phyloP scores from a whole-genome alignment of 2,888 invertebrate species.

The Scaptomyza tumidula region DNA sequence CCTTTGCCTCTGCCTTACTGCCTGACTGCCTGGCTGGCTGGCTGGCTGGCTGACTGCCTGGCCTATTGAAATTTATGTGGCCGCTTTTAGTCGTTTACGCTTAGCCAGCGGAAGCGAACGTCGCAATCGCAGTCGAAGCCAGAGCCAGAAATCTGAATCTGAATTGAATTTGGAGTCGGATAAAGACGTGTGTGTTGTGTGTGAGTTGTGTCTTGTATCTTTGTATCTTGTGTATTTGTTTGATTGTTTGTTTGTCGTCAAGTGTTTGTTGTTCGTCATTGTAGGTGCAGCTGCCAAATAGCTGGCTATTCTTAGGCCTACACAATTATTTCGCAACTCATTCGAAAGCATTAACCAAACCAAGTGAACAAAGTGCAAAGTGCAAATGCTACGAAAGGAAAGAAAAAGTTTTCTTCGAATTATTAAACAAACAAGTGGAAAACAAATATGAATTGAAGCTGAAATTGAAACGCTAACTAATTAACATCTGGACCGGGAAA shows the following conservation, averaged over 20 bases:
- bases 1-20: constrained; percentile 5
- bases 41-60: constrained; percentile 49
- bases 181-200: constrained; percentile 29
- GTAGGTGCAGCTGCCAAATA: constrained; percentile 42
- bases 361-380: constrained; percentile 11
- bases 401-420: not conserved
- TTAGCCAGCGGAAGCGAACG: constrained; percentile 80
- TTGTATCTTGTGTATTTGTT: constrained; percentile 13
- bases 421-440: not conserved
- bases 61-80: constrained; percentile 82
- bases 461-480: constrained; percentile 13
- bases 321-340: constrained; percentile 33
- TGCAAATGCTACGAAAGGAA: constrained; percentile 3
- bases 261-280: constrained; percentile 8
- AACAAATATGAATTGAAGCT: not conserved
- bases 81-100: constrained; percentile 80
- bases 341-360: constrained; percentile 12
- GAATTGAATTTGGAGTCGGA: constrained; percentile 16
- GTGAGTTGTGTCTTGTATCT: constrained; percentile 3
- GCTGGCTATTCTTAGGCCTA: constrained; percentile 6
- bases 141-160: constrained; percentile 31
- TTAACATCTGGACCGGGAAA: constrained; percentile 33
- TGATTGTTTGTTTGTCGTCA: constrained; percentile 27
- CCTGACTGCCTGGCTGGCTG: constrained; percentile 42
- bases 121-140: constrained; percentile 47